These are phyloP conservation scores for Lates calcarifer DNA, from an alignment of 2,113 vertebrate genomes.

Conservation along the genomic window DNA sequence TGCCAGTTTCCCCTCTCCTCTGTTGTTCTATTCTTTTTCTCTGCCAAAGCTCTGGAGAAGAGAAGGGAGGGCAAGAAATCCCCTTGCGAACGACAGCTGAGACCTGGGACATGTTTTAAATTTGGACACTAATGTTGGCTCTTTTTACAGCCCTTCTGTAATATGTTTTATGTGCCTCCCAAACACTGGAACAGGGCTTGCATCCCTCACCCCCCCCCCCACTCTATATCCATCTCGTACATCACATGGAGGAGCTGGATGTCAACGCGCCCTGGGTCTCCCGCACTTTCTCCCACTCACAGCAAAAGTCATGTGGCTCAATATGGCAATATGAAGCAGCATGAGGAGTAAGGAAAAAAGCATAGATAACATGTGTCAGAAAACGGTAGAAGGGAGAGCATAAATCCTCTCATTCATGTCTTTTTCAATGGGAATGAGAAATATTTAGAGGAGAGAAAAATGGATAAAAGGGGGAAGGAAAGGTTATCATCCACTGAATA, in stretches of 20 bases:
- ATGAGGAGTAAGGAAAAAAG: not conserved
- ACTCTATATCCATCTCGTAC: constrained; percentile 62
- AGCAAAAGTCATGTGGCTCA: constrained; percentile 51
- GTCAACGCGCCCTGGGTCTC: constrained; percentile 64
- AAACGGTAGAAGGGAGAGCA: not conserved
- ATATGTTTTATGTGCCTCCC: constrained; percentile 74
- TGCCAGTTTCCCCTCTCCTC: constrained; percentile 54
- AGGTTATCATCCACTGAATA: constrained; percentile 40
- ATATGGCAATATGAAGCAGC: constrained; percentile 38
- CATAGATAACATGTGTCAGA: not conserved
- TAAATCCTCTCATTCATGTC: constrained; percentile 35
- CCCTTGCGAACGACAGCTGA: constrained; percentile 67
- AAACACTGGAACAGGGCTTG: constrained; percentile 57
- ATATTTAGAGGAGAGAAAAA: constrained; percentile 9
- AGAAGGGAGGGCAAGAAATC: constrained; percentile 48
- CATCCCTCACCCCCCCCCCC: constrained; percentile 8
- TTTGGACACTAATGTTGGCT: constrained; percentile 71
- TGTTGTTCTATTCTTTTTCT: constrained; percentile 57
- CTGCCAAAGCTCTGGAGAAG: constrained; percentile 63
- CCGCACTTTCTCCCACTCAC: constrained; percentile 49
- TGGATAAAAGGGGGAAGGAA: constrained; percentile 7
- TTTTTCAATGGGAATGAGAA: constrained; percentile 7
- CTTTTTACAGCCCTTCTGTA: constrained; percentile 66
- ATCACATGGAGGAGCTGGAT: constrained; percentile 66
- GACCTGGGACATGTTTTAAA: constrained; percentile 80